Percentiles rank a stretch among this genome's conserved stretches.
Conservation (phyloP, 2,888 invertebrate genomes). For the Chalcosyrphus nemorum region DNA sequence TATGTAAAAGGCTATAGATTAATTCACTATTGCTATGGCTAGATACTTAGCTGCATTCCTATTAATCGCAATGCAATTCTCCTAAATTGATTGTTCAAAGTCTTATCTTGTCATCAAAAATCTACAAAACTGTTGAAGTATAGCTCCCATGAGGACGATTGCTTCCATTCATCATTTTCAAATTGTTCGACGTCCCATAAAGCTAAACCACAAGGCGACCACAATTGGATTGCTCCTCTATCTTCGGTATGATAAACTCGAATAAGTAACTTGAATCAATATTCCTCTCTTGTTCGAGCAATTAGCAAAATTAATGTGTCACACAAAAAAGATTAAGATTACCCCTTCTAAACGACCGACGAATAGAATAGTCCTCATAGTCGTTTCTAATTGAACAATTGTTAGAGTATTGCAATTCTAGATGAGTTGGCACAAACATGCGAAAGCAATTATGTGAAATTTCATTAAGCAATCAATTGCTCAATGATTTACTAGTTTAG, state of each 20-base stretch:
- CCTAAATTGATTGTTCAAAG: too few relatives aligned
- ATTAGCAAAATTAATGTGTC: slow-evolving; percentile 48
- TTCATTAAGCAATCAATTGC: neutral
- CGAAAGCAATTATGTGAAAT: neutral
- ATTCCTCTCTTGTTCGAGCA: slow-evolving; percentile 19
- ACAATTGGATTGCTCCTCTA: neutral
- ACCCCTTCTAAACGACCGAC: neutral
- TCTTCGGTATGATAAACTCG: neutral
- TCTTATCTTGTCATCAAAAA: too few relatives aligned
- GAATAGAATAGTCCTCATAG: neutral
- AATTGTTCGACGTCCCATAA: too few relatives aligned
- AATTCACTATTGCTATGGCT: too few relatives aligned
- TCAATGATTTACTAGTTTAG: neutral
- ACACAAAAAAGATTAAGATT: slow-evolving; percentile 34
- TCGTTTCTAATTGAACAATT: neutral
- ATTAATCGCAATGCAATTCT: too few relatives aligned
- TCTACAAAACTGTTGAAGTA: too few relatives aligned
- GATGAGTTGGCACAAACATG: neutral
- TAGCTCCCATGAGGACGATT: too few relatives aligned
- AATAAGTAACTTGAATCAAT: slow-evolving; percentile 37
- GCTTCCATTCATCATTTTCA: too few relatives aligned
- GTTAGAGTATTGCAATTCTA: neutral
- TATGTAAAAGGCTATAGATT: too few relatives aligned
- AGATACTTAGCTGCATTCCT: too few relatives aligned
- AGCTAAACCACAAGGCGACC: neutral